Evolutionary conservation across 1,140 invertebrate species (phyloP), one percentile per base, ranked within the genome.

Genomic region (Tetraneura akinire): DNA sequence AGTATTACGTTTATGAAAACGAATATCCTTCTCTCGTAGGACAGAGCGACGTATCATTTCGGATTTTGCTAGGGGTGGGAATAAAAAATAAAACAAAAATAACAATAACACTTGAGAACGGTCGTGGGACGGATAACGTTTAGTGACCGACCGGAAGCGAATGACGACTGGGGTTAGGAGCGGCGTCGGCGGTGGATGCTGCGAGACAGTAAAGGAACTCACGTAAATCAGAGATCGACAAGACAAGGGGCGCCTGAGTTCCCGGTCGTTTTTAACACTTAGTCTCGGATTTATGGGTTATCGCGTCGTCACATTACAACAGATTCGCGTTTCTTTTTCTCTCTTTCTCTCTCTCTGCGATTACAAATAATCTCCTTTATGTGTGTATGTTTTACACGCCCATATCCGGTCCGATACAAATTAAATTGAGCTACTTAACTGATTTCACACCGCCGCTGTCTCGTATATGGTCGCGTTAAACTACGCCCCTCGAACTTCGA

Each of bases 221-320:
- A 62, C 74, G 74, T 78, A 78, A 78, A 78, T 78, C 74, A 78
- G 74, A 57, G 55, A 78, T 78, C 55, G 74, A 78, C 74, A 78
- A 78, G 74, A 78, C 74, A 47, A 78, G 74, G 74, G 74, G 74
- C 74, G 74, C 74, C 74, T 60, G 74, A 62, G 37, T 78, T 78
- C 37, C 74, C 74, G 55, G 74, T 62, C 74, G 74, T 78, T 78
- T 78, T 78, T 62, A 78, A 78, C 74, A 78, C 74, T 78, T 78
- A 78, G 55, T 29, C 53, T 57, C 37, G 74, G 55, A 78, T 78
- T 78, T 78, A 78, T 78, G 74, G 74, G 55, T 45, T 62, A 60
- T 57, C 73, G 32, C 55, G 55, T 76, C 73, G 73, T 76, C 73
- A 76, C 73, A 76, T 76, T 76, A 76, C 18, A 60, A 60, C 73